phyloP scores from a whole-genome alignment of 2,797 vertebrate genomes.

The Chloroceryle amazona region DNA sequence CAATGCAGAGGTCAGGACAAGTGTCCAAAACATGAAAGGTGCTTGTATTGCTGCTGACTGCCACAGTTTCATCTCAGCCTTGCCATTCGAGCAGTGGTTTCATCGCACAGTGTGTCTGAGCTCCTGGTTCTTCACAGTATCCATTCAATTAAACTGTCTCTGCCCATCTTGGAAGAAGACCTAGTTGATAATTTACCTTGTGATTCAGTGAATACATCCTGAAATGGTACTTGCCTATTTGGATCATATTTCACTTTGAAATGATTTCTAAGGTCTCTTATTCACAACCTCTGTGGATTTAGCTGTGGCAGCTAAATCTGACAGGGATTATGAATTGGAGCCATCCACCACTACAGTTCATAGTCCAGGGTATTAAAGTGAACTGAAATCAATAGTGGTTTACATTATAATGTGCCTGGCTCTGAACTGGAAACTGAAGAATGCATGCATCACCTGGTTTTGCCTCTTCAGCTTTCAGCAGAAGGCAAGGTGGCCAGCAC shows the following conservation, averaged over 20 bases:
- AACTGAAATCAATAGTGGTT: slow-evolving; percentile 70
- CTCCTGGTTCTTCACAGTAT: not conserved
- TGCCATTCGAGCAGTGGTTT: not conserved
- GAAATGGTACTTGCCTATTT: not conserved
- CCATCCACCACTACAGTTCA: slow-evolving; percentile 44
- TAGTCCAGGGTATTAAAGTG: slow-evolving; percentile 52
- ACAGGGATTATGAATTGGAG: slow-evolving; percentile 50
- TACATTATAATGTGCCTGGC: slow-evolving; percentile 43
- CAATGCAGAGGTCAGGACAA: not conserved
- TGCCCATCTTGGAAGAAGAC: not conserved
- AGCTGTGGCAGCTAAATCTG: slow-evolving; percentile 40
- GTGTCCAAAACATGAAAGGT: not conserved
- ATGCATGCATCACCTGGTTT: not conserved
- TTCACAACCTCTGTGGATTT: slow-evolving; percentile 15
- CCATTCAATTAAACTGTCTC: not conserved
- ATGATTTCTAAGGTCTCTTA: slow-evolving; percentile 4
- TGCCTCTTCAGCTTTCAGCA: not conserved
- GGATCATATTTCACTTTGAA: slow-evolving; percentile 13
- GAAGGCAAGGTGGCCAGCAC: not conserved
- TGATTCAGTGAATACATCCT: not conserved
- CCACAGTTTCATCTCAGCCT: accelerated
- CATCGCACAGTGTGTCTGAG: not conserved
- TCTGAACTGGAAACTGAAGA: slow-evolving; percentile 30
- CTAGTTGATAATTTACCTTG: not conserved
- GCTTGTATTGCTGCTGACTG: not conserved